A percentile compares a stretch with the other conserved stretches of the same genome.
Conservation (phyloP, 2,888 invertebrate species). For the Sialis lutaria region DNA sequence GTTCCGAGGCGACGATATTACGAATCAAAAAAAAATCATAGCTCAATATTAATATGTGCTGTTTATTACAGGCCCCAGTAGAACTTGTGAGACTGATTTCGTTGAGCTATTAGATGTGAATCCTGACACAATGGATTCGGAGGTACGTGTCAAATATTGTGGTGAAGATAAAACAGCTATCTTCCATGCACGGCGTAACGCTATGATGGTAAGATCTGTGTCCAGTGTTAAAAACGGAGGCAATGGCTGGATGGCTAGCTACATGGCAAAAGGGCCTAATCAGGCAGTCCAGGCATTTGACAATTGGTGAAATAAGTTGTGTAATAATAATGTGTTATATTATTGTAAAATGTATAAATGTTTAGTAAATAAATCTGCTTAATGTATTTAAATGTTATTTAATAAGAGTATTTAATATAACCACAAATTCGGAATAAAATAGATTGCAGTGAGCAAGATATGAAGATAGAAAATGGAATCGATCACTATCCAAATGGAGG, state of each 20-base stretch:
- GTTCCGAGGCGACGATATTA: too few species aligned
- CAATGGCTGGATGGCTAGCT: constrained; percentile 44
- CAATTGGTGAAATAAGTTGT: neutral
- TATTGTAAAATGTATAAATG: too few species aligned
- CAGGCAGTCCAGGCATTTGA: neutral
- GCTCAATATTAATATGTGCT: too few species aligned
- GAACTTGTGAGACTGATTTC: constrained; percentile 44
- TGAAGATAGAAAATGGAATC: too few species aligned
- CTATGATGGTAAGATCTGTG: constrained; percentile 39
- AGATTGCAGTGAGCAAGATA: too few species aligned
- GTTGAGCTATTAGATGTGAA: constrained; percentile 40
- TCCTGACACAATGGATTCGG: constrained; percentile 14
- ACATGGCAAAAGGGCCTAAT: constrained; percentile 13
- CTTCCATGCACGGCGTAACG: constrained; percentile 33
- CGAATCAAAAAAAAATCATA: too few species aligned
- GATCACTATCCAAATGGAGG: too few species aligned
- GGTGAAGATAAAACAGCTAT: constrained; percentile 32
- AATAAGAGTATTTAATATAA: too few species aligned
- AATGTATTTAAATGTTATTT: too few species aligned
- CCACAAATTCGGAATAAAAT: too few species aligned
- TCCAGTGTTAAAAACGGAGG: constrained; percentile 53
- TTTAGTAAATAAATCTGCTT: too few species aligned
- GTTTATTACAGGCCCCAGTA: constrained; percentile 35
- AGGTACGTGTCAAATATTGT: constrained; percentile 27
- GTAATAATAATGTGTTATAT: too few species aligned